Evolutionary conservation across 2,113 vertebrate species (phyloP), one percentile per base, ranked within the genome.

Genomic region (Scalopus aquaticus): DNA sequence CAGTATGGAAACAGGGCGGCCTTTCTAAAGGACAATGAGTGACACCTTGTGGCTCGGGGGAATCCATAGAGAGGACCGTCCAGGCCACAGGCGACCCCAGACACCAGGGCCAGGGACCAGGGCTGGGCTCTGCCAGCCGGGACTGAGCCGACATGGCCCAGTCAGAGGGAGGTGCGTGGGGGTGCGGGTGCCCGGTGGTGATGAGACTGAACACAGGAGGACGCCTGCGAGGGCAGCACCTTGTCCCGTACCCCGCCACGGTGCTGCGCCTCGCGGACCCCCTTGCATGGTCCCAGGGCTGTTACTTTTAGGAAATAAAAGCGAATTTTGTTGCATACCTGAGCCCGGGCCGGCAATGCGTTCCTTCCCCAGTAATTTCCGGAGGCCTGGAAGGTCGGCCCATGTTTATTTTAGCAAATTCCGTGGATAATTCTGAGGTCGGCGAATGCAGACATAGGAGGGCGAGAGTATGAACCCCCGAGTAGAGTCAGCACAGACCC

Each of bases 401-500:
- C 16, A 1, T 0, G 3, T 73, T 32, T 88, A 30, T 35, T 85
- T 44, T 54, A 56, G 17, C 20, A 30, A 81, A 32, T 15, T 9
- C 49, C 20, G 0, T 16, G 35, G 73, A n/a, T 9, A 28, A 24
- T 44, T 72, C 65, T 42, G 60, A 73, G 69, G 32, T 28, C 6
- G 0, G 15, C 13, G 13, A 32, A 24, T 3, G 4, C 20, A 39
- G 39, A 28, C 19, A 35, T 6, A 42, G 51, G 8, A 3, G 19
- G 65, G 12, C 44, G n/a, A 9, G n/a, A 1, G 5, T 9, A 5
- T 15, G 70, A 46, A 42, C 70, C 4, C 2, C 4, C 2, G 35
- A 20, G 13, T 39, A 8, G 54, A 11, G 39, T 12, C 11, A 16
- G 22, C 1, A 0, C 2, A 0, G 3, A 2, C 15, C 15, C 49